Base-by-base conservation (phyloP, 2,888 invertebrate species). In the Drosophila limbata region DNA sequence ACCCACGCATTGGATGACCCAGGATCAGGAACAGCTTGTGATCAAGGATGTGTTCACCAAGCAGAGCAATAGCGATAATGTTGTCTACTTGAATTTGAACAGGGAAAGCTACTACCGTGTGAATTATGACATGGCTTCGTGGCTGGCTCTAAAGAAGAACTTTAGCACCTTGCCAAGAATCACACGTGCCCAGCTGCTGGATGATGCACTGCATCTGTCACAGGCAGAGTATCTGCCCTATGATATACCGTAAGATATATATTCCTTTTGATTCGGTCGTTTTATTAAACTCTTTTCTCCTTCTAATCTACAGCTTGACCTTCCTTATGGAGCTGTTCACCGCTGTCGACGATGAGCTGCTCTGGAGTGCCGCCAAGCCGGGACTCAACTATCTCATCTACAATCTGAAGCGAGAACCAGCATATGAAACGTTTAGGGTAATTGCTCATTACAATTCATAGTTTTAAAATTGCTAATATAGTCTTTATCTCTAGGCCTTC, bases 131-230 rank as follows among this genome's bases (percentile, higher is more conserved):
- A 91, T 93, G 62, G 82, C 90, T 10, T 95, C 95, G 67, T 95
- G 95, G 95, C 90, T 93, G 66, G 90, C 93, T 10, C 88, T 95
- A 13, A 93, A 93, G 25, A 91, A 92, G 37, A 93, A 94, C 3
- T 94, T 94, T 48, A 93, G 94, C 84, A 80, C 83, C 1, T 93
- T 96, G 51, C 94, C 95, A 4, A 91, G 94, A 0, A 92, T 94
- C 1, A 95, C 95, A 64, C 92, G 95, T 70, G 95, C 95, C 0
- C 95, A 96, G 87, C 90, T 97, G 13, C 92, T 97, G 37, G 95
- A 95, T 79, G 96, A 97, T 91, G 93, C 95, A 0, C 93, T 95
- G 85, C 94, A 94, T 72, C 91, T 95, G 66, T 94, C 95, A 0
- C 92, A 94, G 63, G 94, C 94, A 0, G 94, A 94, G 69, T 92